phyloP scores from a whole-genome alignment of 2,888 invertebrate genomes.

The Leptinotarsa peninsularis region DNA sequence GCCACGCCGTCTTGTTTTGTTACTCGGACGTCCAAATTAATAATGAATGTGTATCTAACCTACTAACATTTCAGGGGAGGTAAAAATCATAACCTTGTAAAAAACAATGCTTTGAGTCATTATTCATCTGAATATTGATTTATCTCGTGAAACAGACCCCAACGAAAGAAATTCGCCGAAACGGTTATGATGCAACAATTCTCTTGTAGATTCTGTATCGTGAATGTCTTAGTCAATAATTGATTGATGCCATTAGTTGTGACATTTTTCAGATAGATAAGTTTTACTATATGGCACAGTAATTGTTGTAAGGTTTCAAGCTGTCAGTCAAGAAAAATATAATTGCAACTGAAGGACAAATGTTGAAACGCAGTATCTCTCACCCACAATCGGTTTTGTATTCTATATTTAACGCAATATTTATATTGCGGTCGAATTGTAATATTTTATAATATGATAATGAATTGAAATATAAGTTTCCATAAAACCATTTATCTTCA shows the following conservation, averaged over 20 bases:
- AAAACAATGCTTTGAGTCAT: background rate
- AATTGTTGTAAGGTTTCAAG: constrained; percentile 27
- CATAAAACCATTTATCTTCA: constrained; percentile 11
- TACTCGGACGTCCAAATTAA: too few species aligned
- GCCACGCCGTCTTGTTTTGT: too few species aligned
- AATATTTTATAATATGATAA: constrained; percentile 6
- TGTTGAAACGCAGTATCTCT: background rate
- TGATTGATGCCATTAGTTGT: constrained; percentile 2
- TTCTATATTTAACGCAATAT: constrained; percentile 5
- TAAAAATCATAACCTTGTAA: too few species aligned
- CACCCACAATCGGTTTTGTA: constrained; percentile 5
- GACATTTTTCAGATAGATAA: constrained; percentile 7
- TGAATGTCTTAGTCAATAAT: background rate
- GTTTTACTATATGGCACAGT: constrained; percentile 23
- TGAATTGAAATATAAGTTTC: constrained; percentile 1
- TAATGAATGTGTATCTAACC: too few species aligned
- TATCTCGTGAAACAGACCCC: background rate
- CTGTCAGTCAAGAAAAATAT: constrained; percentile 22
- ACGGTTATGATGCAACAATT: background rate
- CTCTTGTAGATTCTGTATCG: background rate
- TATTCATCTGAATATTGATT: background rate
- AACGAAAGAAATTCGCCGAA: background rate
- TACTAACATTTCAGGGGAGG: too few species aligned
- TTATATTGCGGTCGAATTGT: constrained; percentile 7
- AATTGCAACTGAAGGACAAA: constrained; percentile 3